Base-by-base conservation (phyloP, 1,140 invertebrate genomes). In the Leptinotarsa defecta region DNA sequence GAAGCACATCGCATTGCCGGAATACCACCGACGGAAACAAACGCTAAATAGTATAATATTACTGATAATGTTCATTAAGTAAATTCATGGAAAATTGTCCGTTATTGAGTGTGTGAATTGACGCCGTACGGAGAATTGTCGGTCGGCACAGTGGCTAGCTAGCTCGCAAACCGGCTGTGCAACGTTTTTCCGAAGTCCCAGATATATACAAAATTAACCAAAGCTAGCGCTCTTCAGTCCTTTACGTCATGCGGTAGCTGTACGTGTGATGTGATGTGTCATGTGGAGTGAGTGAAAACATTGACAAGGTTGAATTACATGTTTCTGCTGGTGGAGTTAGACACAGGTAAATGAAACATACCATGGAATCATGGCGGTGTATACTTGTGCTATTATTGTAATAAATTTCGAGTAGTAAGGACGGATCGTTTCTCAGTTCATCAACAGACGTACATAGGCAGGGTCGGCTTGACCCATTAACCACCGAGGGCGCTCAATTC, bases 211-310 rank as follows among this genome's bases (percentile, higher is more conserved):
- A 57, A 57, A 57, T 57, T 57, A 57, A 57, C 52, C 52, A 19
- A 57, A 57, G 52, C 52, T 57, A 15, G 52, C 15, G 52, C 52
- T 15, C 13, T 57, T 19, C 52, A 57, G 52, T 57, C 52, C 15
- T 57, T 57, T 57, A 57, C 52, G 52, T 57, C 52, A 57, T 57
- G 52, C 52, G 52, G 52, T 4, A 19, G 15, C n/a, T 19, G n/a
- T 57, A 57, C 52, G 52, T 57, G 52, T 57, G 52, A 57, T 57
- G 52, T 57, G 52, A 57, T 57, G 52, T 57, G 52, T 57, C 52
- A 57, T 57, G 52, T 57, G 52, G 4, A 19, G n/a, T 57, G n/a
- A 19, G 52, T 57, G 52, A 19, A 57, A 57, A 19, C n/a, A 13
- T 57, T 3, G 52, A 57, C 52, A 57, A 57, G 52, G 52, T n/a